A percentile compares a stretch with the other conserved stretches of the same genome.
phyloP scores from a whole-genome alignment of 1,140 invertebrate species.

The Neodiprion lecontei region DNA sequence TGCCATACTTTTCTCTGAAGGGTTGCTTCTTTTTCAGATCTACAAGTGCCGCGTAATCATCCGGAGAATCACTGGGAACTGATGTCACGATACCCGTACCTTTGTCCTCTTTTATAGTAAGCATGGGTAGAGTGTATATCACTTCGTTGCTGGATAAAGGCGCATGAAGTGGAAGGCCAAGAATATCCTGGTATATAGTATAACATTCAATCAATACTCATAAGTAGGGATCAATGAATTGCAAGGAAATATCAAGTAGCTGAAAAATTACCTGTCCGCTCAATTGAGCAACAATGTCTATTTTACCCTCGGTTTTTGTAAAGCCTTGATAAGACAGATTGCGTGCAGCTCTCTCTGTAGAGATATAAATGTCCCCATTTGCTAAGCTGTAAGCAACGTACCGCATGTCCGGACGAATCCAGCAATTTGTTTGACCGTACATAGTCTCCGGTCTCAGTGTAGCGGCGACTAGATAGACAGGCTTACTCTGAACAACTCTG shows the following conservation, averaged over 20 bases:
- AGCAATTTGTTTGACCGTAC: constrained; percentile 99
- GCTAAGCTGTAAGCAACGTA: constrained; percentile 86
- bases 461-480: constrained; percentile 92
- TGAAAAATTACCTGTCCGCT: constrained; percentile 69
- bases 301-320: constrained; percentile 80
- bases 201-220: not conserved
- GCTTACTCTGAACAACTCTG: constrained; percentile 64
- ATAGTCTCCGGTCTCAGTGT: constrained; percentile 98
- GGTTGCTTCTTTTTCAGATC: constrained; percentile 96
- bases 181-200: constrained; percentile 63
- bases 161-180: constrained; percentile 83
- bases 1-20: constrained; percentile 91
- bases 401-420: constrained; percentile 93
- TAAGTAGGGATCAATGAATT: constrained; percentile 25
- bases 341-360: constrained; percentile 83
- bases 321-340: constrained; percentile 98
- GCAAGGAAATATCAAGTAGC: constrained; percentile 1
- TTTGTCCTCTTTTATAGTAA: constrained; percentile 98
- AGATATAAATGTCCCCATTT: constrained; percentile 81
- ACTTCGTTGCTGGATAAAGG: constrained; percentile 83
- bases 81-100: constrained; percentile 98
- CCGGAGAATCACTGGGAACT: constrained; percentile 98
- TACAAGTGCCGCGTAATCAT: constrained; percentile 94
- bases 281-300: constrained; percentile 75
- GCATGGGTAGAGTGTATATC: constrained; percentile 96